phyloP scores from a whole-genome alignment of 2,888 invertebrate genomes.

The Lamellibrachia columna region DNA sequence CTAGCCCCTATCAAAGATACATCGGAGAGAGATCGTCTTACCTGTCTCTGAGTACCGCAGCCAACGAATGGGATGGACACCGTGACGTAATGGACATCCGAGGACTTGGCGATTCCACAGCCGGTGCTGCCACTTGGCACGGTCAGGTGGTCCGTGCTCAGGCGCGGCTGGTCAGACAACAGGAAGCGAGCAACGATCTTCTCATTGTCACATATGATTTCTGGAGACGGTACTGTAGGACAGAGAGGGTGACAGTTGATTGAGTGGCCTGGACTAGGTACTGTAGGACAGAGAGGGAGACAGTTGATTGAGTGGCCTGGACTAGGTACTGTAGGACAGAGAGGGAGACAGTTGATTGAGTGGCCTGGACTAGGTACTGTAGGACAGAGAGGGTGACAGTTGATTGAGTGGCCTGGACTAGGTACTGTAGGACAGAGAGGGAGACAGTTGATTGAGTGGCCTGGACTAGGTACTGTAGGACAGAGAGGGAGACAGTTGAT shows the following conservation, averaged over 20 bases:
- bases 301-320: too few relatives aligned
- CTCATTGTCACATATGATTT: constrained; percentile 47
- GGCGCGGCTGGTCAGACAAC: constrained; percentile 44
- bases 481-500: too few relatives aligned
- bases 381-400: too few relatives aligned
- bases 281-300: not conserved
- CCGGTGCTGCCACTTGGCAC: constrained; percentile 22
- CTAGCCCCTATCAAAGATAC: not conserved
- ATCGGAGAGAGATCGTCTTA: constrained; percentile 35
- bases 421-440: too few relatives aligned
- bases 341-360: too few relatives aligned
- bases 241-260: not conserved
- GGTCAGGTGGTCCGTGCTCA: constrained; percentile 51
- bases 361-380: too few relatives aligned
- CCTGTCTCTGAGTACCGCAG: constrained; percentile 52
- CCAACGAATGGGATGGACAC: constrained; percentile 53
- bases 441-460: too few relatives aligned
- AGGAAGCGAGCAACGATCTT: constrained; percentile 52
- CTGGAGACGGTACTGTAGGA: constrained; percentile 40
- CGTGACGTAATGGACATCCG: constrained; percentile 32
- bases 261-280: not conserved
- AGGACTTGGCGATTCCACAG: constrained; percentile 29
- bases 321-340: too few relatives aligned
- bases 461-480: too few relatives aligned
- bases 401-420: too few relatives aligned